Evolutionary conservation across 2,888 invertebrate genomes (phyloP), one percentile per base, ranked within the genome.

Genomic region (Phymatocera aterrima): DNA sequence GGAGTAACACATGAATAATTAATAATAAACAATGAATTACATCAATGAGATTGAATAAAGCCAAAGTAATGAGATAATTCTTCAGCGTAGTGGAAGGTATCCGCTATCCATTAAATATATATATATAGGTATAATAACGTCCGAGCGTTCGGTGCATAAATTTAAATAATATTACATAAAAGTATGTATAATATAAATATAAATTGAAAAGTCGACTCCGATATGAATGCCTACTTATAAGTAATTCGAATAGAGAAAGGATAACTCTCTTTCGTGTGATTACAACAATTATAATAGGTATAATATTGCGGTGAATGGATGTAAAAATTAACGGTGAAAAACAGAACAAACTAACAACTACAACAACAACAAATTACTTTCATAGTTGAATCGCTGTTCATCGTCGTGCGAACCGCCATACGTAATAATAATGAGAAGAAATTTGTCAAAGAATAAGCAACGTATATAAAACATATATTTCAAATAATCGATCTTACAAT

Each of bases 11-110:
- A 46, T 28, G 46, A 68, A n/a, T 28, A 46, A 28, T 43, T 43
- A 46, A 43, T 46, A 46, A 68, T 46, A n/a, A 64, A 68, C 46
- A 24, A 40, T 46, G 18, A 68, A 68, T 28, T 68, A 64, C 34
- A 68, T 28, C 72, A 51, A 72, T 72, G 48, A 51, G 34, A 51
- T 51, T 72, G 48, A 51, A 72, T 51, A 12, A 51, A 51, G 72
- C 72, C 72, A 72, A 72, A 72, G 48, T 72, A 68, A 68, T 68
- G 21, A 68, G 46, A 43, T 68, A 68, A 68, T 43, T 46, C 40
- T 43, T n/a, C 43, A 43, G 24, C 24, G 43, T 68, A 68, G 40
- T 43, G 43, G 43, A 68, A 68, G 68, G 64, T 68, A 68, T 28
- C 68, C 46, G 68, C 28, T 46, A 68, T 24, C 68, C 40, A 43